phyloP scores from a whole-genome alignment of 2,888 invertebrate genomes.

The Empis livida region DNA sequence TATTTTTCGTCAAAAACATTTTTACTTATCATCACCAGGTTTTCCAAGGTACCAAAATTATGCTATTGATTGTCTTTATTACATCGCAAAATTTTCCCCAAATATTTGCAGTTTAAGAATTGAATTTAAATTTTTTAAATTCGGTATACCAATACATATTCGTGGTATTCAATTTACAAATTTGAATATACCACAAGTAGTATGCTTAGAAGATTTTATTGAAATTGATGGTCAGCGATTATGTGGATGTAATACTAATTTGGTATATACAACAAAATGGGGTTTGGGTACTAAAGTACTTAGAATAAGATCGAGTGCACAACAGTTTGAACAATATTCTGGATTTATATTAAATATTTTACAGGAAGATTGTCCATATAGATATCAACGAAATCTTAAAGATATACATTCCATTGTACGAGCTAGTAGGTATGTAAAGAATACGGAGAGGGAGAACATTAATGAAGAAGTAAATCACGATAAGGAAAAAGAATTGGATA shows the following conservation, averaged over 20 bases:
- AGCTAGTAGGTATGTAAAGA: too few relatives aligned
- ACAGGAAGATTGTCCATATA: constrained; percentile 41
- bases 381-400: constrained; percentile 16
- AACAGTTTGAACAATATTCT: constrained; percentile 27
- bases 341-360: constrained; percentile 44
- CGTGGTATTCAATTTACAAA: constrained; percentile 9
- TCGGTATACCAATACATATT: constrained; percentile 25
- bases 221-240: constrained; percentile 43
- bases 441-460: too few relatives aligned
- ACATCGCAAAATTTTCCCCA: constrained; percentile 36
- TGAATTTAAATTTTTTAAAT: constrained; percentile 41
- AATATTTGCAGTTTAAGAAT: constrained; percentile 41
- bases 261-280: constrained; percentile 24
- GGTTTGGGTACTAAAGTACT: constrained; percentile 34
- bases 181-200: constrained; percentile 4
- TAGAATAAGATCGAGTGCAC: constrained; percentile 35
- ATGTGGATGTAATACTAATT: constrained; percentile 43
- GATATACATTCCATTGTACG: not conserved
- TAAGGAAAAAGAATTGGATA: not conserved
- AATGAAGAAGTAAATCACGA: not conserved
- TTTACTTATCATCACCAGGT: constrained; percentile 43
- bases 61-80: constrained; percentile 39
- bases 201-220: constrained; percentile 39
- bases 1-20: constrained; percentile 35
- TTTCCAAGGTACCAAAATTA: constrained; percentile 38